Percentiles rank a stretch among this genome's conserved stretches.
phyloP scores from a whole-genome alignment of 2,888 invertebrate species.

The Drosophila helvetica region DNA sequence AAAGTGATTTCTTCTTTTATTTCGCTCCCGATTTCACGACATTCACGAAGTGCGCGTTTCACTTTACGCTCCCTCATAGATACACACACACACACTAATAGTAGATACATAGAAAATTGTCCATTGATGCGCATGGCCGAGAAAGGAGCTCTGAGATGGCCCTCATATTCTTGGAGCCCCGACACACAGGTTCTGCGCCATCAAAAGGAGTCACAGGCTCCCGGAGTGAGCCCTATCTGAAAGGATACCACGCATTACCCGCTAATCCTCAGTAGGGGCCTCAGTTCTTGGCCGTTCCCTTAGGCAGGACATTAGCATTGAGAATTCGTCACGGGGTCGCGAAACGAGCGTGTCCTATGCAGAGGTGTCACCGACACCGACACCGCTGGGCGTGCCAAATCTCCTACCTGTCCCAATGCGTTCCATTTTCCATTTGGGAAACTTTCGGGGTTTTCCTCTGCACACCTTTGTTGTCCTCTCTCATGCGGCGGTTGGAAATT shows the following conservation, averaged over 20 bases:
- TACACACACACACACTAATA: not conserved
- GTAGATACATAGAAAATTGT: constrained; percentile 21
- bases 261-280: constrained; percentile 16
- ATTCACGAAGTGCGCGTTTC: constrained; percentile 49
- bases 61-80: constrained; percentile 17
- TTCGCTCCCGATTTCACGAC: constrained; percentile 52
- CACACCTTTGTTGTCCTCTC: not conserved
- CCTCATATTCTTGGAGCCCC: not conserved
- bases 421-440: constrained; percentile 18
- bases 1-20: constrained; percentile 62
- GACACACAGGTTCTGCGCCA: constrained; percentile 10
- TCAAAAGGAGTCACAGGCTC: constrained; percentile 45
- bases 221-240: constrained; percentile 31
- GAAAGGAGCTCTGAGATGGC: not conserved
- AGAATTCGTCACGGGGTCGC: constrained; percentile 43
- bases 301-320: constrained; percentile 58
- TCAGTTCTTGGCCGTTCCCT: constrained; percentile 28
- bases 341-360: constrained; percentile 60
- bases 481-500: constrained; percentile 39
- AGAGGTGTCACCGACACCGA: constrained; percentile 51
- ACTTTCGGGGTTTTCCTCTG: constrained; percentile 44
- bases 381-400: constrained; percentile 33
- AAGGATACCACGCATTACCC: constrained; percentile 15
- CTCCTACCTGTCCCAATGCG: constrained; percentile 57
- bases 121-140: constrained; percentile 42